Evolutionary conservation across 2,888 invertebrate species (phyloP).

Genomic region (Lasioglossum oenotherae): DNA sequence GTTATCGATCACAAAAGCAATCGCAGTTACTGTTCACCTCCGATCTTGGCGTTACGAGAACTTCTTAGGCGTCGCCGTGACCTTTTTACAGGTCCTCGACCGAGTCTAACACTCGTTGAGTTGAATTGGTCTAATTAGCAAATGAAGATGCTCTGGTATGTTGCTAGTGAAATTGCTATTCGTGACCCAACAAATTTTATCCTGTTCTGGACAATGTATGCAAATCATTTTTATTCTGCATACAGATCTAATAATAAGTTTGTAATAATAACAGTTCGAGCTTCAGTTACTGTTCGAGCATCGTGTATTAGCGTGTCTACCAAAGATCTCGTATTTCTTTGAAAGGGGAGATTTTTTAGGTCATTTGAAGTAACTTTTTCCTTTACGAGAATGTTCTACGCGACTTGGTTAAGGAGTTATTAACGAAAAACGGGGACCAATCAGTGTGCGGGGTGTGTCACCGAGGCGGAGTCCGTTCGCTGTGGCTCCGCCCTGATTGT

Average conservation of each 20-base stretch:
- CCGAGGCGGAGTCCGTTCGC: too few relatives aligned
- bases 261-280: too few relatives aligned
- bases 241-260: too few relatives aligned
- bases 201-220: not conserved
- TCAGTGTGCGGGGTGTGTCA: too few relatives aligned
- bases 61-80: slow-evolving; percentile 1
- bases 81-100: slow-evolving; percentile 6
- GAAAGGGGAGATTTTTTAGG: too few relatives aligned
- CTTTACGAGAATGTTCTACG: too few relatives aligned
- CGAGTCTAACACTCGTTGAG: not conserved
- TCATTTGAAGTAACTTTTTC: too few relatives aligned
- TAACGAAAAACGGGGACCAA: too few relatives aligned
- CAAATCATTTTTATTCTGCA: not conserved
- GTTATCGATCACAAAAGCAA: not conserved
- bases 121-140: not conserved
- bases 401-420: too few relatives aligned
- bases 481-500: too few relatives aligned
- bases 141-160: not conserved
- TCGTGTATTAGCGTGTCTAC: too few relatives aligned
- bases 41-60: not conserved
- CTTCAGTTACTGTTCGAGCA: not conserved
- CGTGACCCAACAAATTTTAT: not conserved
- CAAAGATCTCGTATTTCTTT: too few relatives aligned
- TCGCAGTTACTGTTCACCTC: not conserved
- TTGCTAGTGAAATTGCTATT: not conserved